Percentiles rank a stretch among this genome's conserved stretches.
Conservation (phyloP, 2,113 vertebrate species). For the Leucopsar rothschildi region DNA sequence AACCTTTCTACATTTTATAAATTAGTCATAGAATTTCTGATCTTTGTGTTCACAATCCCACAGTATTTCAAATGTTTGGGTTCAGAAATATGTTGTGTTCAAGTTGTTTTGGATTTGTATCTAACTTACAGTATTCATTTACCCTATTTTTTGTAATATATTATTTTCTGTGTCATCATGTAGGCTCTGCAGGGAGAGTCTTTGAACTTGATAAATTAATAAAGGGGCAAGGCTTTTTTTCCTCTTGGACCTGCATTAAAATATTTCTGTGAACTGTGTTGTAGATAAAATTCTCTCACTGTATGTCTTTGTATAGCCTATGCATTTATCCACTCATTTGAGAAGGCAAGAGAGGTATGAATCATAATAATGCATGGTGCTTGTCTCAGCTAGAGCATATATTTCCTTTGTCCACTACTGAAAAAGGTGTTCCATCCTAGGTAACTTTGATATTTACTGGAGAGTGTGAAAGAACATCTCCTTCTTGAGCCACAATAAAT, state of each 20-base stretch:
- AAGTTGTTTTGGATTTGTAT: background rate
- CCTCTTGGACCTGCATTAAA: background rate
- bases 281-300: background rate
- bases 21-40: background rate
- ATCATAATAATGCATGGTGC: background rate
- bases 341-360: background rate
- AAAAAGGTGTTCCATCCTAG: background rate
- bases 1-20: background rate
- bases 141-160: background rate
- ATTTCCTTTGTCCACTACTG: constrained; percentile 1
- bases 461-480: background rate
- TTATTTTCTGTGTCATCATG: background rate
- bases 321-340: background rate
- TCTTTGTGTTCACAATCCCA: background rate
- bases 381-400: background rate
- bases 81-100: background rate
- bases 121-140: background rate
- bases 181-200: background rate
- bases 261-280: background rate
- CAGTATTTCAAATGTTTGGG: background rate
- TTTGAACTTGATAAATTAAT: background rate
- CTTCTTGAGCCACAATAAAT: background rate
- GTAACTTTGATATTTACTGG: constrained; percentile 42
- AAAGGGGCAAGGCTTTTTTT: background rate
- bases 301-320: background rate